A percentile compares a stretch with the other conserved stretches of the same genome.
Evolutionary conservation across 2,113 vertebrate genomes (phyloP).

Genomic region (Alexandromys fortis): DNA sequence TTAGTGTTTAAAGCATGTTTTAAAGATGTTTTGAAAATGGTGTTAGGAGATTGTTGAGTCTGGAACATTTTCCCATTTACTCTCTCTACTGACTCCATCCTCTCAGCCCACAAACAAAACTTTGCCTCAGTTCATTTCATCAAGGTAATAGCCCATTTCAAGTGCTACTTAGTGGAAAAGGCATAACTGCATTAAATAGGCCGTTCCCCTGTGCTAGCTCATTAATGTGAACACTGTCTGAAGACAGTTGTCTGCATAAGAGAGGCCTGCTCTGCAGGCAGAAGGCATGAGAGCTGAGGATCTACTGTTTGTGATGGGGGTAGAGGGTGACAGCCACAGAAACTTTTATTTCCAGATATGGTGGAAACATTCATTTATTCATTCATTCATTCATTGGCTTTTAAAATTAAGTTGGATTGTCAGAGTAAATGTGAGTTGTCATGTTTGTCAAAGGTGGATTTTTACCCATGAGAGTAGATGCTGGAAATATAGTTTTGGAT

Average conservation of each 20-base stretch:
- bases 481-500: not conserved
- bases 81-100: not conserved
- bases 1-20: not conserved
- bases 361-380: not conserved
- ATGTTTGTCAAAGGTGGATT: not conserved
- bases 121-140: constrained; percentile 22
- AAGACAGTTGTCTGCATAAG: not conserved
- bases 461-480: not conserved
- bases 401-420: not conserved
- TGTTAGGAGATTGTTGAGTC: not conserved
- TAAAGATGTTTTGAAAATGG: not conserved
- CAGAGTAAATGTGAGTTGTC: not conserved
- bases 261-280: not conserved
- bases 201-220: not conserved
- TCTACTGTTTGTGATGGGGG: not conserved
- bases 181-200: not conserved
- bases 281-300: not conserved
- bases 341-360: not conserved
- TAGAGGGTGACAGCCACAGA: not conserved
- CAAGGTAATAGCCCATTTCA: constrained; percentile 11
- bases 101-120: not conserved
- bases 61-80: not conserved
- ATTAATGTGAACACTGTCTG: not conserved
- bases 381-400: not conserved
- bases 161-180: not conserved